Base-by-base conservation (phyloP, 2,797 vertebrate genomes). In the Leptodactylus fallax region DNA sequence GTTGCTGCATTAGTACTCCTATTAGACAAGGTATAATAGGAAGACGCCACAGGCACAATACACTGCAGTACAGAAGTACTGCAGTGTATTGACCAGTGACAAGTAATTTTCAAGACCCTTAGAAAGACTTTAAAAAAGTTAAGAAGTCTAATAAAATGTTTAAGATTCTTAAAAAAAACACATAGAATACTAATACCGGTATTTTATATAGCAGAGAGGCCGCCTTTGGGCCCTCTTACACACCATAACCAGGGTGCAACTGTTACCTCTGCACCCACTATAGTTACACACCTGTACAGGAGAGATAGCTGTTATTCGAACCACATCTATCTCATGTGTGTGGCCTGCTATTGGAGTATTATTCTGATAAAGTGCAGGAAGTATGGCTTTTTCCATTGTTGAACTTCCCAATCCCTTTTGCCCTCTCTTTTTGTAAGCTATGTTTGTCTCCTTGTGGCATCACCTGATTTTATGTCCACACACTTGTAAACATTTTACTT, bases 381-480 rank as follows among this genome's bases (percentile, higher is more conserved):
- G 16, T 45, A 19, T 14, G 23, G 7, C 36, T 74, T 74, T 11
- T 36, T 69, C 67, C 19, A 72, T 72, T 27, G 7, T 19, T 72
- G 16, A 72, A 19, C 36, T 23, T n/a, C 17, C 21, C 3, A 1
- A 51, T 51, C 85, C 91, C 86, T 90, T 91, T 87, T 89, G 49
- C n/a, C 8, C 49, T 27, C 27, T 71, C 7, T 7, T 25, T 53
- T 63, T 17, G 14, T 56, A 56, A 61, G 21, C 21, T 27, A 1
- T 63, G 14, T 61, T 72, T 65, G 7, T 53, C 17, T 87, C 55
- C 49, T 49, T 53, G n/a, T 51, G 13, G 49, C 55, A 19, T 2
- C 87, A 91, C 90, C 87, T 79, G 90, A 90, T 87, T 84, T 90
- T 84, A 0, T 74, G 72, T 81, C 71, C 60, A 69, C 27, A 56